These are phyloP conservation scores for Xestia rhomboidea DNA, from an alignment of 2,888 invertebrate genomes.

Conservation along the genomic window DNA sequence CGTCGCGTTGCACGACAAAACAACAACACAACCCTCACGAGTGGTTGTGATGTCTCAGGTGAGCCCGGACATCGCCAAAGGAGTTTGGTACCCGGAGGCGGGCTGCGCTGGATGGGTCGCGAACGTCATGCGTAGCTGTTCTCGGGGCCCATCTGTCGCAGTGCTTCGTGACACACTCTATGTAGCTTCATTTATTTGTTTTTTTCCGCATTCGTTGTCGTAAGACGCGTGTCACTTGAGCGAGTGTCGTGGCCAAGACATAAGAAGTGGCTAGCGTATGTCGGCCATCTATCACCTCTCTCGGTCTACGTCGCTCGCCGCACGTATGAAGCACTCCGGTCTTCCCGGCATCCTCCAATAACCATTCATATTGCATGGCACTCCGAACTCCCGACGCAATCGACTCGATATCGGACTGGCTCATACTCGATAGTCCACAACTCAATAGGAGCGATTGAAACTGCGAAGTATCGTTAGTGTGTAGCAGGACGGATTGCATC, in stretches of 20 bases:
- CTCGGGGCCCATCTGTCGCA: too few relatives aligned
- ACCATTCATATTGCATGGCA: constrained; percentile 28
- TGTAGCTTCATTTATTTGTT: background rate
- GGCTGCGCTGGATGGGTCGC: too few relatives aligned
- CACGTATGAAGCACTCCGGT: background rate
- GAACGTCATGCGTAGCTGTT: too few relatives aligned
- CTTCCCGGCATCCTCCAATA: constrained; percentile 5
- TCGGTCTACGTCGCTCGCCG: too few relatives aligned
- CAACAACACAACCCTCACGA: too few relatives aligned
- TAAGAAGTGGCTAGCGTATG: background rate
- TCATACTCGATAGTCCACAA: constrained; percentile 10
- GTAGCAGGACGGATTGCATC: background rate
- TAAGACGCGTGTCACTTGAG: background rate
- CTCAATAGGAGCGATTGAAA: constrained; percentile 11
- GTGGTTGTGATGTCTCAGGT: too few relatives aligned
- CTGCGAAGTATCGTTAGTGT: background rate
- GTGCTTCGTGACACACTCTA: background rate
- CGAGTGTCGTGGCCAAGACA: background rate
- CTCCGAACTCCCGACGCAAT: background rate
- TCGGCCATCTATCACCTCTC: background rate
- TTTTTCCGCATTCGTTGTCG: background rate
- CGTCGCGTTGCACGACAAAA: too few relatives aligned
- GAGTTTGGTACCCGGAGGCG: too few relatives aligned
- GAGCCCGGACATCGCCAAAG: too few relatives aligned
- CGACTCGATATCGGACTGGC: background rate